Evolutionary conservation across 2,888 invertebrate species (phyloP).

Genomic region (Noctua janthina): DNA sequence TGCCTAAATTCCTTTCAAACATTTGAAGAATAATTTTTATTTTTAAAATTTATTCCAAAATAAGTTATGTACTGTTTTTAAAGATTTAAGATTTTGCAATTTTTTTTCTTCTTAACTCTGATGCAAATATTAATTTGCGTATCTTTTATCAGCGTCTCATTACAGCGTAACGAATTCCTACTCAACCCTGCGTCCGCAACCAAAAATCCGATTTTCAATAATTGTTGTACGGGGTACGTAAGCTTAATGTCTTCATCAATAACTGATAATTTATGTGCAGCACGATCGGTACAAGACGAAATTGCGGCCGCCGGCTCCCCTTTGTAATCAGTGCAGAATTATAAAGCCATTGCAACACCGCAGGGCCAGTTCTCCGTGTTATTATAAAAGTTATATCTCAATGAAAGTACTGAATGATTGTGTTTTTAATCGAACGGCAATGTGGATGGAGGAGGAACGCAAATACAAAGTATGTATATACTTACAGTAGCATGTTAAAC

Average conservation of each 20-base stretch:
- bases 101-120: too few species aligned
- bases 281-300: conserved; percentile 90
- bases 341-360: conserved; percentile 88
- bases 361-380: conserved; percentile 80
- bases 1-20: not conserved
- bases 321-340: conserved; percentile 90
- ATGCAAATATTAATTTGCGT: conserved; percentile 2
- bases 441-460: conserved; percentile 22
- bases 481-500: conserved; percentile 22
- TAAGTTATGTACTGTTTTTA: not conserved
- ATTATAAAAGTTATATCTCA: conserved; percentile 83
- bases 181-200: conserved; percentile 63
- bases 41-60: not conserved
- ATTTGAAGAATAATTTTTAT: not conserved
- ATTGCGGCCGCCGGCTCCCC: conserved; percentile 92
- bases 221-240: conserved; percentile 82
- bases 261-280: conserved; percentile 90
- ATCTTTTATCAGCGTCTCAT: not conserved
- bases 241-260: conserved; percentile 91
- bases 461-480: conserved; percentile 30
- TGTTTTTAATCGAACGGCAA: conserved; percentile 65
- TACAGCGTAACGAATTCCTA: conserved; percentile 34
- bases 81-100: not conserved
- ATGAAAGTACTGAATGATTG: conserved; percentile 72
- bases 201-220: conserved; percentile 78